These are phyloP conservation scores for Ambastaia sidthimunki DNA, from an alignment of 2,797 vertebrate genomes.

Conservation along the genomic window DNA sequence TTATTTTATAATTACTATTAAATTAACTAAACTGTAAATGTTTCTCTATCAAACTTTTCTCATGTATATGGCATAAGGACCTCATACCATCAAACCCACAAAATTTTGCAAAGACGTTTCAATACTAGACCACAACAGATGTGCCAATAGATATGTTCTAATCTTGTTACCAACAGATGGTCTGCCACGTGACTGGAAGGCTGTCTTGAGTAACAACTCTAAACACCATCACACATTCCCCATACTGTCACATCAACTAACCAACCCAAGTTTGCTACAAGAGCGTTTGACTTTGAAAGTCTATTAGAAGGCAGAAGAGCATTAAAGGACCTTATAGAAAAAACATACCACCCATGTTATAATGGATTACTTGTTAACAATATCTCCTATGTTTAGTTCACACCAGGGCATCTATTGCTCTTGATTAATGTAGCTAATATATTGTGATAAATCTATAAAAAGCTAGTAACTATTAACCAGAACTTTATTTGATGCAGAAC, in stretches of 20 bases:
- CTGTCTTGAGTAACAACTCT: not conserved
- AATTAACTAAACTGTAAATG: not conserved
- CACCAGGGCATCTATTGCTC: not conserved
- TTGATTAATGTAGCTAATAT: not conserved
- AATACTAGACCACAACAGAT: not conserved
- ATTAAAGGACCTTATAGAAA: conserved; percentile 4
- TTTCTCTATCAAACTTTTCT: not conserved
- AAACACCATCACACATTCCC: conserved; percentile 14
- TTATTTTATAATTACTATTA: not conserved
- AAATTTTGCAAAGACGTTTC: not conserved
- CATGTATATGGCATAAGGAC: not conserved
- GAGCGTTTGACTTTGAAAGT: conserved; percentile 16
- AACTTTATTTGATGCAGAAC: conserved; percentile 11
- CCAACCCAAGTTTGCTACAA: conserved; percentile 4
- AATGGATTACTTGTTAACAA: not conserved
- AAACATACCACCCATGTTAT: not conserved
- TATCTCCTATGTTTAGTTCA: not conserved
- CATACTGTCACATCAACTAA: conserved; percentile 9
- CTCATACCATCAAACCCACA: not conserved
- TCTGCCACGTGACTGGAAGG: conserved; percentile 1
- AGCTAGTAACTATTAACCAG: not conserved
- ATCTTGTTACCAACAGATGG: conserved; percentile 28
- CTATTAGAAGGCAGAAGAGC: not conserved
- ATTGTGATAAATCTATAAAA: not conserved
- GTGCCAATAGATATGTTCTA: conserved; percentile 6